phyloP scores from a whole-genome alignment of 1,140 invertebrate species.

The Babylonia areolata region DNA sequence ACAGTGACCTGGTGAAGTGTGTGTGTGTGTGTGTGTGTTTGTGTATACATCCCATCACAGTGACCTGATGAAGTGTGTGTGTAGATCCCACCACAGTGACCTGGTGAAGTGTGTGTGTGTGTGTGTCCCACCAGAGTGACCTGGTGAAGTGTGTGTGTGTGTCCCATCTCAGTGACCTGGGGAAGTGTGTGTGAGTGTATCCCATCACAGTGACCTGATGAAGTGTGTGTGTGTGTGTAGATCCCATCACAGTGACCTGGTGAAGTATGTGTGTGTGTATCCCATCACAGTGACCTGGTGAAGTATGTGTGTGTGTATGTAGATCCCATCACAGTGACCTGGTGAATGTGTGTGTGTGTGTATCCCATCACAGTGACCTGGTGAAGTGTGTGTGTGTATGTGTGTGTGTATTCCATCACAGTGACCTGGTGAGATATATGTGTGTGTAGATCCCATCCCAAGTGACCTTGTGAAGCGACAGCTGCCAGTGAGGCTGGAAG shows the following conservation, averaged over 20 bases:
- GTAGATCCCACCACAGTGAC: too few species aligned
- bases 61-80: conserved; percentile 62
- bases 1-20: too few species aligned
- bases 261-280: too few species aligned
- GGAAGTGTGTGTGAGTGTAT: too few species aligned
- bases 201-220: too few species aligned
- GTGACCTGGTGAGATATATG: too few species aligned
- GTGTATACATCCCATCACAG: conserved; percentile 71
- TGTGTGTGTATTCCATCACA: conserved; percentile 68
- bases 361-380: neutral
- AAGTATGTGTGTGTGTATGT: neutral
- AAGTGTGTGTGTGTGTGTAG: too few species aligned
- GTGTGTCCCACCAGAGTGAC: too few species aligned
- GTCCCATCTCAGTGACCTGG: too few species aligned
- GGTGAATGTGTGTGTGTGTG: neutral
- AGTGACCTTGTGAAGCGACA: conserved; percentile 60
- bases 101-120: too few species aligned
- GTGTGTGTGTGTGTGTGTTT: conserved; percentile 43
- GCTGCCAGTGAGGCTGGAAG: conserved; percentile 56
- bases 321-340: neutral
- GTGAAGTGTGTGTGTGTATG: neutral
- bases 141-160: too few species aligned
- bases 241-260: too few species aligned
- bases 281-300: neutral
- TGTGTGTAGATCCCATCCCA: conserved; percentile 67